Evolutionary conservation across 2,113 vertebrate species (phyloP).

Genomic region (Butorides virescens): DNA sequence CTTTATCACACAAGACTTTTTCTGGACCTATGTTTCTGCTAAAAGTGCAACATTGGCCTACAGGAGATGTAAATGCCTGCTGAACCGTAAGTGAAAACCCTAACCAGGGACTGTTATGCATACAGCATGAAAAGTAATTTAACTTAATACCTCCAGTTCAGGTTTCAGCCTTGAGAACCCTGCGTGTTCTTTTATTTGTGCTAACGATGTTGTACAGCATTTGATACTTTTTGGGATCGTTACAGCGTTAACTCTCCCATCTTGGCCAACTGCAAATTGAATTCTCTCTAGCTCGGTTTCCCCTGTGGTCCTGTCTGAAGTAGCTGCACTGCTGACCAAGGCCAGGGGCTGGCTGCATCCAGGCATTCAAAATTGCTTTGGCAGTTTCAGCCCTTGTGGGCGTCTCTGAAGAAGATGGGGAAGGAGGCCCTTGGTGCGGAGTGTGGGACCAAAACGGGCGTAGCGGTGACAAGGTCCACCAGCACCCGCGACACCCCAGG

Average conservation of each 20-base stretch:
- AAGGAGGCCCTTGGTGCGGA: not conserved
- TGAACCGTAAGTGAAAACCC: not conserved
- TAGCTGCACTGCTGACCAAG: not conserved
- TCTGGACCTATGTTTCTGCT: not conserved
- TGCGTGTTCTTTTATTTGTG: not conserved
- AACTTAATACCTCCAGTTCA: slow-evolving; percentile 29
- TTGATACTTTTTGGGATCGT: not conserved
- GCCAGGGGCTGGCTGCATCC: not conserved
- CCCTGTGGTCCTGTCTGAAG: not conserved
- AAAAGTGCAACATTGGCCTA: not conserved
- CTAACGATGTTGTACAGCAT: not conserved
- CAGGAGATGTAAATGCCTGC: not conserved
- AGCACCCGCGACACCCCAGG: fast-evolving
- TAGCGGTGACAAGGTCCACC: not conserved
- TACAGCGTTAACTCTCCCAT: not conserved
- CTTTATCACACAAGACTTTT: not conserved
- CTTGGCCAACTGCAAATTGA: slow-evolving; percentile 40
- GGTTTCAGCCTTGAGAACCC: slow-evolving; percentile 20
- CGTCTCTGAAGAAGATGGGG: not conserved
- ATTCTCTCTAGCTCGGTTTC: not conserved
- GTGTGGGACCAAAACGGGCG: not conserved
- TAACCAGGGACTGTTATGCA: not conserved
- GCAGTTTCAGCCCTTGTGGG: not conserved
- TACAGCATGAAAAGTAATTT: not conserved
- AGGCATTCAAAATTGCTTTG: not conserved